Conservation (phyloP, 2,797 vertebrate genomes). For the Urocyon cinereoargenteus region DNA sequence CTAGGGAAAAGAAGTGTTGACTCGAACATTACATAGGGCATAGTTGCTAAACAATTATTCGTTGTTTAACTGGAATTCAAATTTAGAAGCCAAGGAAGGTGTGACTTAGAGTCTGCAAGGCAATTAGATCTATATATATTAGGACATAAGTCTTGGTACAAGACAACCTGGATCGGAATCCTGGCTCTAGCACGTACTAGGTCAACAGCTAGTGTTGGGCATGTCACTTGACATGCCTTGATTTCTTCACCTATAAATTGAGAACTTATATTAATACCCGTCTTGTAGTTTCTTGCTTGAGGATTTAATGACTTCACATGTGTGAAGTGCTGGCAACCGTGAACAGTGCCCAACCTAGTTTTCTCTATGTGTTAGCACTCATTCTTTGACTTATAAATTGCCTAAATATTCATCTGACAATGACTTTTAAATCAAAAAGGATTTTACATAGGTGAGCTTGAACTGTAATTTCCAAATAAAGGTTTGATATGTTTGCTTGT, state of each 20-base stretch:
- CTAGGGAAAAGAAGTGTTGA: neutral
- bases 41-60: neutral
- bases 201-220: neutral
- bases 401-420: neutral
- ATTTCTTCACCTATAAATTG: neutral
- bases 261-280: neutral
- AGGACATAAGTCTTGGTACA: neutral
- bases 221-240: neutral
- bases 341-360: neutral
- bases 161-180: neutral
- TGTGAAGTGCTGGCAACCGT: neutral
- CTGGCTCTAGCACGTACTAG: neutral
- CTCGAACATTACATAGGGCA: neutral
- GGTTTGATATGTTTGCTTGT: neutral
- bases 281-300: neutral
- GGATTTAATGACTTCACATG: neutral
- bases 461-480: neutral
- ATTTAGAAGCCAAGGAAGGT: neutral
- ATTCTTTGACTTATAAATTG: conserved; percentile 43
- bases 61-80: conserved; percentile 19
- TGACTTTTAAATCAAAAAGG: neutral
- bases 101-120: neutral
- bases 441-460: neutral
- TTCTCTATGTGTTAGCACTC: neutral
- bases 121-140: no score